Conservation (phyloP, 2,888 invertebrate species). For the Buathra laborator region DNA sequence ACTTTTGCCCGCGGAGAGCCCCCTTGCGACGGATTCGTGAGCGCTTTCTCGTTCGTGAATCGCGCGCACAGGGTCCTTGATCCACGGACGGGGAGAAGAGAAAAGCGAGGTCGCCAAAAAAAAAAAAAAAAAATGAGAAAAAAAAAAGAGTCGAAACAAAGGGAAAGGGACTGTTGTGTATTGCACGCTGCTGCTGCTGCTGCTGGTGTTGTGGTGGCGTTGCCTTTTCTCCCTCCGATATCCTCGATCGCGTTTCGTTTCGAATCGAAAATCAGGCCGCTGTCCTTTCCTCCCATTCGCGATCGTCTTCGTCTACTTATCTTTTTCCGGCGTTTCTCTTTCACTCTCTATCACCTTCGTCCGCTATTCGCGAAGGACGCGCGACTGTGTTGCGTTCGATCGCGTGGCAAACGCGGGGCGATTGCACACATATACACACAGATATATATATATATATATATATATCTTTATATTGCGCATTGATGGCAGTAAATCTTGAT, state of each 20-base stretch:
- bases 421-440: neutral
- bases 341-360: neutral
- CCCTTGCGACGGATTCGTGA: conserved; percentile 16
- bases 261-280: conserved; percentile 18
- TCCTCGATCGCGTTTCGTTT: conserved; percentile 26
- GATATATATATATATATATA: neutral
- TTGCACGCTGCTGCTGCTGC: conserved; percentile 4
- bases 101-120: conserved; percentile 42
- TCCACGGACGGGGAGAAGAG: conserved; percentile 54
- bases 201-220: neutral
- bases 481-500: conserved; percentile 27
- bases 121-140: conserved; percentile 5
- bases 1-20: conserved; percentile 25
- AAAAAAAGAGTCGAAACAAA: conserved; percentile 51
- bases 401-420: conserved; percentile 20
- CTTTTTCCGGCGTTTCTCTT: neutral
- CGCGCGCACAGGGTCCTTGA: conserved; percentile 43
- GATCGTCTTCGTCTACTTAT: neutral
- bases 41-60: conserved; percentile 36
- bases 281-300: conserved; percentile 7
- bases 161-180: conserved; percentile 40
- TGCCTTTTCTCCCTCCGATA: neutral
- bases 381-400: conserved; percentile 18
- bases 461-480: neutral
- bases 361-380: conserved; percentile 24